Evolutionary conservation across 2,888 invertebrate genomes (phyloP).

Genomic region (Eurytoma adleriae): DNA sequence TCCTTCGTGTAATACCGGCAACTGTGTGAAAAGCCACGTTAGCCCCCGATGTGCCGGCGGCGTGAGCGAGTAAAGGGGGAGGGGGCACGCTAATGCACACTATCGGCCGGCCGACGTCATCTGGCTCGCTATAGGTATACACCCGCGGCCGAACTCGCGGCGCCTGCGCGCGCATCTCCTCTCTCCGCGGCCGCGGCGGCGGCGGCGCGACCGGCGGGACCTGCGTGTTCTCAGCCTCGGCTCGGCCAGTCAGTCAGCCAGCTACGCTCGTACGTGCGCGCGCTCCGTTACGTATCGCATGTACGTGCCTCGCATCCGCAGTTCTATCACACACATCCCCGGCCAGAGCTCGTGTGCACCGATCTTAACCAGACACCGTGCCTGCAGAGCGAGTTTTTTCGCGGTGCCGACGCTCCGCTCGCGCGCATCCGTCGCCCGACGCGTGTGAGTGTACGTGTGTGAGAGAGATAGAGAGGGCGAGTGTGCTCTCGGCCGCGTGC

Average conservation of each 20-base stretch:
- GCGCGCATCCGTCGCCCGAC: neutral
- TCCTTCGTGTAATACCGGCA: too few relatives aligned
- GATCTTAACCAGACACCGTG: too few relatives aligned
- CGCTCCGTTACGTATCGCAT: neutral
- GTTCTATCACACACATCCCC: too few relatives aligned
- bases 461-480: too few relatives aligned
- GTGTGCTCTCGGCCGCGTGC: too few relatives aligned
- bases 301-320: neutral
- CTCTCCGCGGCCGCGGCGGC: slow-evolving; percentile 32
- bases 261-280: slow-evolving; percentile 44
- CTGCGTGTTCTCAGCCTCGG: slow-evolving; percentile 21
- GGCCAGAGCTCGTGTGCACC: too few relatives aligned
- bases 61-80: neutral
- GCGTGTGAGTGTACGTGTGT: neutral
- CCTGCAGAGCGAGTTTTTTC: too few relatives aligned
- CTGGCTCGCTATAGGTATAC: neutral
- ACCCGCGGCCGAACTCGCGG: neutral
- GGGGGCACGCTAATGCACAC: neutral
- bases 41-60: too few relatives aligned
- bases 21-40: too few relatives aligned
- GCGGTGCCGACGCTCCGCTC: neutral
- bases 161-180: slow-evolving; percentile 45
- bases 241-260: slow-evolving; percentile 49
- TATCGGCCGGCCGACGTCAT: neutral
- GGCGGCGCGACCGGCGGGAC: slow-evolving; percentile 43